Evolutionary conservation across 1,140 invertebrate genomes (phyloP).

Genomic region (Drosophila tropicalis): DNA sequence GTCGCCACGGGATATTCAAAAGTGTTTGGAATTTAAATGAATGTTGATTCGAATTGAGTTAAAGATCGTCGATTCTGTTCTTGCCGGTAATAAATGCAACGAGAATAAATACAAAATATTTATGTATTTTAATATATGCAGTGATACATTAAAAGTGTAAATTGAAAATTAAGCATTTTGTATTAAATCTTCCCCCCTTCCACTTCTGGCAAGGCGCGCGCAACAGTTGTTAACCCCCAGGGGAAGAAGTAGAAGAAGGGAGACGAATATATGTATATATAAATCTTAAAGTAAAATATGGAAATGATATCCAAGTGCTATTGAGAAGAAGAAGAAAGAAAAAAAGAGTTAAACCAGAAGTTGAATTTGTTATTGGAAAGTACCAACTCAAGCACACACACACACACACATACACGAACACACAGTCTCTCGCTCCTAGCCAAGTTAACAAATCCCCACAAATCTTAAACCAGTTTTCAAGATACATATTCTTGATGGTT

Average conservation of each 20-base stretch:
- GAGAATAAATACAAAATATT: background rate
- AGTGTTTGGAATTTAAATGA: too few species aligned
- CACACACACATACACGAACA: constrained; percentile 30
- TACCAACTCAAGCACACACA: constrained; percentile 38
- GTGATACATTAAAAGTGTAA: constrained; percentile 1
- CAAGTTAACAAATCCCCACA: constrained; percentile 76
- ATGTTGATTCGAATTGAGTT: background rate
- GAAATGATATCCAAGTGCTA: constrained; percentile 46
- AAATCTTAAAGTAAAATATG: constrained; percentile 27
- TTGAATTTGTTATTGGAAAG: constrained; percentile 60
- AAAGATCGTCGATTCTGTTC: background rate
- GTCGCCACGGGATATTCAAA: background rate
- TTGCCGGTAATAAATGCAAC: background rate
- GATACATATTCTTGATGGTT: constrained; percentile 69
- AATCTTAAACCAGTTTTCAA: constrained; percentile 80
- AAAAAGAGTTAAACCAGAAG: constrained; percentile 49
- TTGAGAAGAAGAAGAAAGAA: constrained; percentile 18
- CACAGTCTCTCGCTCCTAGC: constrained; percentile 49
- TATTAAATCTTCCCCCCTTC: background rate
- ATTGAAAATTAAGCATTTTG: constrained; percentile 5
- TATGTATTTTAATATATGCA: background rate
- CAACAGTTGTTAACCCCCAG: constrained; percentile 47
- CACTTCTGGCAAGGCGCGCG: constrained; percentile 4
- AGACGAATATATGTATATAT: background rate
- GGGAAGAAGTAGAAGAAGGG: background rate